Evolutionary conservation across 1,140 invertebrate genomes (phyloP), one percentile per base, ranked within the genome.

Genomic region (Formica exsecta): DNA sequence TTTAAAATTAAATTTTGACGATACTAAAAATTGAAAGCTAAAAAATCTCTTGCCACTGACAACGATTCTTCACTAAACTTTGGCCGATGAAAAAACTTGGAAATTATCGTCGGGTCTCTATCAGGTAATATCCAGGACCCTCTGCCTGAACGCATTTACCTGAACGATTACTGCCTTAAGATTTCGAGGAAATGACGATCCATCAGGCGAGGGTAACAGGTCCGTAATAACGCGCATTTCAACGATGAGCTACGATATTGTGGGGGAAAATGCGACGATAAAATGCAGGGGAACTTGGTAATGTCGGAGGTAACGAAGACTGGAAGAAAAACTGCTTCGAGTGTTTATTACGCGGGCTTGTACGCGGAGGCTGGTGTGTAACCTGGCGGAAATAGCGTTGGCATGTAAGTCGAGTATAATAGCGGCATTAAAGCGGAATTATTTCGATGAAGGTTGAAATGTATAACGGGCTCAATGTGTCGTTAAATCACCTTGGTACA

Each of bases 241-340:
- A 16, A n/a, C 61, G 11, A 48, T 19, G 7, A 57, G 32, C 29
- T n/a, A 44, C n/a, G 64, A 41, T 57, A 41, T 41, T 29, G 8
- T 38, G 64, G 32, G 32, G 25, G 22, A n/a, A 32, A 80, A 71
- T n/a, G 48, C 16, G 65, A n/a, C n/a, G 66, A 32, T 57, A 51
- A 54, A 57, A 41, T 5, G 38, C 38, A 38, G 19, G 19, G 54
- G 7, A 29, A 11, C 4, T 29, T n/a, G 9, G 38, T 74, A 83
- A 74, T 83, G 68, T 59, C 68, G 79, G 71, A 61, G 79, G 51
- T 74, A 74, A 83, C 54, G n/a, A 74, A 83, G 38, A 16, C 0
- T 36, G 25, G 54, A 57, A 61, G 79, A 62, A 74, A 74, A 83
- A 74, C 19, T 71, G 29, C 29, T 25, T 36, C 68, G 68, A 83